Evolutionary conservation across 2,888 invertebrate genomes (phyloP), one percentile per base, ranked within the genome.

Genomic region (Caenorhabditis sp.): DNA sequence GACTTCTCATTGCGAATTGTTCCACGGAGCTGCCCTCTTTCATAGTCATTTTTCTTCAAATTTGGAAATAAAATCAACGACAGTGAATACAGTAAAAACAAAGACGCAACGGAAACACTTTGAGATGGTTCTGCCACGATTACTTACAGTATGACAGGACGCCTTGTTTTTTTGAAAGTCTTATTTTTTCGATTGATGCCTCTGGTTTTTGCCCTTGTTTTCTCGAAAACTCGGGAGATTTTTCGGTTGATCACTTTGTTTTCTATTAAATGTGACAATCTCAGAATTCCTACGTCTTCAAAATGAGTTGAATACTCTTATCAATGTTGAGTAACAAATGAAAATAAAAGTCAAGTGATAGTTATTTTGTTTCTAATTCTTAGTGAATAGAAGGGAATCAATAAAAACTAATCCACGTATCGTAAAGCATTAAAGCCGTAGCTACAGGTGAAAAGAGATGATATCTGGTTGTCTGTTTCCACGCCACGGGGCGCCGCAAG

Each of bases 1-100:
- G 81, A 49, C 86, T 85, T 61, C 87, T 41, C 87, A 86, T 86
- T 16, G 86, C 84, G 59, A 82, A 86, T 41, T 84, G 82, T 68
- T 85, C 86, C 12, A 69, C 83, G 16, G 82, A 70, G 22, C 79
- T 74, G n/a, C 83, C 69, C 51, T 83, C 83, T 19, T 68, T 38
- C 74, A 79, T 74, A 1, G 64, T 58, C 82, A 82, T 82, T 68
- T 28, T 24, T 14, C 49, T 56, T 14, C 58, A 68, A 49, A 63
- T 41, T 41, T 35, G 35, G 10, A 26, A n/a, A 28, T 10, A 26
- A 26, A 54, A 12, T 22, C 14, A 26, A 26, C 8, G 12, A 16
- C 1, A 2, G n/a, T n/a, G 14, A 54, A 19, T 26, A 54, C 24
- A 4, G n/a, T 44, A 47, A 19, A 47, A 19, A 47, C 19, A 38